Evolutionary conservation across 2,888 invertebrate species (phyloP).

Genomic region (Panopea generosa): DNA sequence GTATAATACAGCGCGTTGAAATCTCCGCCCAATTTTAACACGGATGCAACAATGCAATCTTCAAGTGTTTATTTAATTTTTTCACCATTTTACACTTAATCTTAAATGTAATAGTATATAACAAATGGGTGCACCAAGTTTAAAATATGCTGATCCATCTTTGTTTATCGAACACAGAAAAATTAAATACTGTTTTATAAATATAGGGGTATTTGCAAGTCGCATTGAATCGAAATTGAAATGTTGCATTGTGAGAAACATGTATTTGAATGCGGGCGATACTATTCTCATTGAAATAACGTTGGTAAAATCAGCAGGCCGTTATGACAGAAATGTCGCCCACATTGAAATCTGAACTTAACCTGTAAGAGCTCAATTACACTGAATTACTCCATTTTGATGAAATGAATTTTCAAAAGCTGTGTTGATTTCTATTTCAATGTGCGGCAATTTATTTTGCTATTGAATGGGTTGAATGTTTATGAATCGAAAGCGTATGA

Average conservation of each 20-base stretch:
- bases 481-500: too few species aligned
- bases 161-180: background rate
- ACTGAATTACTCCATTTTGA: too few species aligned
- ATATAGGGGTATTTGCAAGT: slow-evolving; percentile 3
- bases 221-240: slow-evolving; percentile 5
- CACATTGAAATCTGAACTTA: slow-evolving; percentile 3
- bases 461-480: too few species aligned
- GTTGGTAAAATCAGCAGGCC: background rate
- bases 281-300: background rate
- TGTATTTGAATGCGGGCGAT: background rate
- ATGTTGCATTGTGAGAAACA: slow-evolving; percentile 1
- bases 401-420: too few species aligned
- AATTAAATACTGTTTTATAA: slow-evolving; percentile 1
- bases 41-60: background rate
- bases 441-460: too few species aligned
- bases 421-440: too few species aligned
- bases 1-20: too few species aligned
- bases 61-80: slow-evolving; percentile 3
- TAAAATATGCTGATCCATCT: background rate
- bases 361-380: too few species aligned
- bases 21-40: background rate
- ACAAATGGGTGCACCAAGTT: background rate
- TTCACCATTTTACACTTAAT: background rate
- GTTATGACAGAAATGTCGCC: background rate
- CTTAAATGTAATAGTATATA: background rate